A percentile compares a stretch with the other conserved stretches of the same genome.
phyloP scores from a whole-genome alignment of 2,113 vertebrate genomes.

The Bubo blakistoni region DNA sequence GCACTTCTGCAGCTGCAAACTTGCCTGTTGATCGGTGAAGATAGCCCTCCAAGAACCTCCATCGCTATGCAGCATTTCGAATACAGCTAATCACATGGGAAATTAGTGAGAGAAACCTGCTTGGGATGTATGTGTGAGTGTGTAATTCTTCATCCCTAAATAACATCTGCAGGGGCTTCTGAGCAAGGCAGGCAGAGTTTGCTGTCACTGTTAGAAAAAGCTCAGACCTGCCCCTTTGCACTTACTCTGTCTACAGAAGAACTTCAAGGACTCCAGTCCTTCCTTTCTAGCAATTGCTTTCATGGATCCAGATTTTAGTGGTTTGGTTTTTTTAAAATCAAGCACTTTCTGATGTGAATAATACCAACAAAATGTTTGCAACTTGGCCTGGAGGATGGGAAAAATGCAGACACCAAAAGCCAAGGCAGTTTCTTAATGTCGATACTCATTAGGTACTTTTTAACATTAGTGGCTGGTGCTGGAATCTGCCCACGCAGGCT shows the following conservation, averaged over 20 bases:
- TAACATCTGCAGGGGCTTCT: not conserved
- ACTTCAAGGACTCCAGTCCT: not conserved
- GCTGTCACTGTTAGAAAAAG: not conserved
- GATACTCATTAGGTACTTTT: not conserved
- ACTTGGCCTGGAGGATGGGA: conserved; percentile 5
- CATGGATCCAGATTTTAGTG: conserved; percentile 1
- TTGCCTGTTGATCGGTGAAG: not conserved
- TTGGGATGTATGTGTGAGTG: not conserved
- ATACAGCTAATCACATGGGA: not conserved
- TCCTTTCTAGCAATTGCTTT: conserved; percentile 42
- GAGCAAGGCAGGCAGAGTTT: not conserved
- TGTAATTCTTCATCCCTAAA: not conserved
- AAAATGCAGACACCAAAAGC: conserved; percentile 6
- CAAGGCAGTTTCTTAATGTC: conserved; percentile 9
- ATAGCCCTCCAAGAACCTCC: not conserved
- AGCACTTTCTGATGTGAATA: conserved; percentile 44
- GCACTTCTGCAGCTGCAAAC: not conserved
- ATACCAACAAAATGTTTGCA: conserved; percentile 3
- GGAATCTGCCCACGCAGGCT: conserved; percentile 59
- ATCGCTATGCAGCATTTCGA: fast-evolving
- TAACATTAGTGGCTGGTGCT: conserved; percentile 4
- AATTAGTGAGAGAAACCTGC: not conserved
- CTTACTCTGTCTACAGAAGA: not conserved
- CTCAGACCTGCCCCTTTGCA: not conserved
- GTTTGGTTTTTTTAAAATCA: not conserved